Percentiles rank a stretch among this genome's conserved stretches.
These are phyloP conservation scores for Poeciliopsis prolifica DNA, from an alignment of 2,113 vertebrate species.

Conservation along the genomic window DNA sequence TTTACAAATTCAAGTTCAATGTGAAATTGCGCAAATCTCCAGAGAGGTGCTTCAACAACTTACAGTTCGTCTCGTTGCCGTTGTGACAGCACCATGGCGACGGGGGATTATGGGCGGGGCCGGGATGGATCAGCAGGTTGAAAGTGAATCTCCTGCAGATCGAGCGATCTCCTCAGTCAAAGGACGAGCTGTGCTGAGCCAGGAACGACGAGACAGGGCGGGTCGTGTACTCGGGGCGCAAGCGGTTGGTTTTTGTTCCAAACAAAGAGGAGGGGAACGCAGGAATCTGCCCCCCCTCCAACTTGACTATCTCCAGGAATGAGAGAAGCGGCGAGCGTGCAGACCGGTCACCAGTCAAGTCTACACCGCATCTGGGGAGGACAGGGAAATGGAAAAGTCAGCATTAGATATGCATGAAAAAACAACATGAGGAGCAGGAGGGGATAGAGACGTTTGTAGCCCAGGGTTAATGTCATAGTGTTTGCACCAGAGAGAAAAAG, in stretches of 20 bases:
- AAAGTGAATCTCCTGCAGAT: slow-evolving; percentile 75
- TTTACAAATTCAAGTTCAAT: not conserved
- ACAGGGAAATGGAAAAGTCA: slow-evolving; percentile 31
- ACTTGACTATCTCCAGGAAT: slow-evolving; percentile 60
- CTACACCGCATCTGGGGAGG: slow-evolving; percentile 90
- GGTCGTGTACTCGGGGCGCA: slow-evolving; percentile 51
- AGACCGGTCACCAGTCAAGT: slow-evolving; percentile 86
- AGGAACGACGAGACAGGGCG: slow-evolving; percentile 36
- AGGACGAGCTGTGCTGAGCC: slow-evolving; percentile 78
- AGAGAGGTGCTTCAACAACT: slow-evolving; percentile 69
- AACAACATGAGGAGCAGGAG: slow-evolving; percentile 31
- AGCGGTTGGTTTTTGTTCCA: slow-evolving; percentile 40
- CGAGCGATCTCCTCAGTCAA: slow-evolving; percentile 78
- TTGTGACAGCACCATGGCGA: slow-evolving; percentile 99
- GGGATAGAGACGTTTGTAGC: slow-evolving; percentile 22
- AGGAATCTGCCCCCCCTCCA: slow-evolving; percentile 68
- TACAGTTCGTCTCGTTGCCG: slow-evolving; percentile 99
- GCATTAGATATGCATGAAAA: slow-evolving; percentile 54
- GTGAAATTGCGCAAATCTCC: not conserved
- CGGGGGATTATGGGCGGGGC: slow-evolving; percentile 73
- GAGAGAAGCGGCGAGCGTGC: slow-evolving; percentile 78
- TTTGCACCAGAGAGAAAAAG: not conserved
- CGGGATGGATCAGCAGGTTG: slow-evolving; percentile 46
- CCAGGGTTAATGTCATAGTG: not conserved
- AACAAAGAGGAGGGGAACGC: slow-evolving; percentile 69